Base-by-base conservation (phyloP, 1,140 invertebrate genomes). In the Himalopsyche phryganea region DNA sequence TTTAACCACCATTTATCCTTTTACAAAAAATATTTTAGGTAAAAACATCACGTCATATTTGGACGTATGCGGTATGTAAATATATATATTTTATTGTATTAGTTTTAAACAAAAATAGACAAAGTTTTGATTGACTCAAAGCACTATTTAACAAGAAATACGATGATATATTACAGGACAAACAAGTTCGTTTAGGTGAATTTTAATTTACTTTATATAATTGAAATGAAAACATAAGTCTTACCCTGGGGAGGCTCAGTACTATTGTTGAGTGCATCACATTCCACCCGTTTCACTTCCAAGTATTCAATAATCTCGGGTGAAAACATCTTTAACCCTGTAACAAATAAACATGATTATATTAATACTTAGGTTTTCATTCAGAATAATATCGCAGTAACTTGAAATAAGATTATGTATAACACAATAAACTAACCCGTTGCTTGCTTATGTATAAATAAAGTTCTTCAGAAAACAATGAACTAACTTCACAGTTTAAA, bases 241-340 rank as follows among this genome's bases (percentile, higher is more conserved):
- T 11, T 50, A 50, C 48, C 48, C 36, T 17, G 23, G n/a, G 48
- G 48, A 5, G 48, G 48, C 4, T 50, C 48, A 17, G 48, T 50
- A n/a, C 15, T 36, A 20, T 50, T 50, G 17, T 50, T 50, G 6
- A 50, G 6, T 1, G 18, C 17, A 19, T 50, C 48, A 20, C 48
- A 50, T 19, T 50, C 48, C 19, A 40, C 6, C 15, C 32, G 35
- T 17, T 50, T 50, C 14, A 17, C 14, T 10, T 50, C 11, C 33
- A 50, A 40, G 17, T 50, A 5, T 9, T 28, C 23, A 3, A 28
- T 28, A 28, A 28, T 5, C 23, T 28, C 23, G 23, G 23, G 23
- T 3, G 23, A 28, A 3, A 28, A 28, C 23, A 28, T 28, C 23
- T 28, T 28, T 28, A 28, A 28, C 9, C 23, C 23, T 28, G 23